Conservation (phyloP, 2,113 vertebrate genomes). For the Chaetorhynchus papuensis region DNA sequence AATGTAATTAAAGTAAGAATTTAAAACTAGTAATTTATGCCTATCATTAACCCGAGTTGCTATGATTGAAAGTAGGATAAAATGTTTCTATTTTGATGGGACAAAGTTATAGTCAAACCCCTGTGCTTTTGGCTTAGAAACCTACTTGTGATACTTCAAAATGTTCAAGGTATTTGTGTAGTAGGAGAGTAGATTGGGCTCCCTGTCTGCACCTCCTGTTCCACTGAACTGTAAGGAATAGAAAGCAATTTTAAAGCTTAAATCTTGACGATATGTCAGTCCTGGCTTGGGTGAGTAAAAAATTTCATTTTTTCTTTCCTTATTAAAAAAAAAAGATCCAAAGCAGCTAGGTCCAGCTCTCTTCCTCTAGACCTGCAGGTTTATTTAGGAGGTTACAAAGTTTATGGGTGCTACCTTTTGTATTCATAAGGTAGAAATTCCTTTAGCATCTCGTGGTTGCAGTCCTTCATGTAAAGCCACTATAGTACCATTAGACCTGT, state of each 20-base stretch:
- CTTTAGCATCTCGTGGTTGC: neutral
- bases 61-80: neutral
- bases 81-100: neutral
- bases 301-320: neutral
- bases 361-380: neutral
- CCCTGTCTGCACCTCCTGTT: neutral
- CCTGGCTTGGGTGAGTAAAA: neutral
- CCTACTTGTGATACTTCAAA: neutral
- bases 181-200: neutral
- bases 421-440: neutral
- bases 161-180: neutral
- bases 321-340: neutral
- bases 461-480: neutral
- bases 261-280: neutral
- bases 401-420: neutral
- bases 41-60: neutral
- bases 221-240: neutral
- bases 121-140: neutral
- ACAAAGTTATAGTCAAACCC: neutral
- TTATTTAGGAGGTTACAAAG: neutral
- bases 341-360: neutral
- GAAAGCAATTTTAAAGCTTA: neutral
- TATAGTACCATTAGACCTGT: accelerated
- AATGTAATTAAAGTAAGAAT: neutral
- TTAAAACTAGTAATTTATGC: neutral